Percentiles rank a stretch among this genome's conserved stretches.
These are phyloP conservation scores for Ormia ochracea DNA, from an alignment of 2,888 invertebrate species.

Conservation along the genomic window DNA sequence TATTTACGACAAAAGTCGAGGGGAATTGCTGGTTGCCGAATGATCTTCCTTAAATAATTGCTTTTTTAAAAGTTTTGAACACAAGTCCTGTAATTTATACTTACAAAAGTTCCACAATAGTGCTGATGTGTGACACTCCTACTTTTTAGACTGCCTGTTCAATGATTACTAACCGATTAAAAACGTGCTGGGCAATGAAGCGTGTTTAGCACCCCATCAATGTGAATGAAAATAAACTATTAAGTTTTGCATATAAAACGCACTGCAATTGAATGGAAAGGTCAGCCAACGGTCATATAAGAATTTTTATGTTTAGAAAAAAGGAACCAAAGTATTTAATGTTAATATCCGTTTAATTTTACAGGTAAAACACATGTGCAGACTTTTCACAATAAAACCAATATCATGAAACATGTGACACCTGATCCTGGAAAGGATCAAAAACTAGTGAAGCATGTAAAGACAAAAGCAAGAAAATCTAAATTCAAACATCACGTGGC, in stretches of 20 bases:
- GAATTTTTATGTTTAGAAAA: slow-evolving; percentile 13
- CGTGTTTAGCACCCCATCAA: slow-evolving; percentile 56
- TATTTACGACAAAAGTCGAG: no score
- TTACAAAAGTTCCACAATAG: slow-evolving; percentile 1
- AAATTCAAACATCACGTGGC: slow-evolving; percentile 61
- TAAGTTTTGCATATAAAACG: neutral
- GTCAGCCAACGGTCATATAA: slow-evolving; percentile 41
- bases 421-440: slow-evolving; percentile 68
- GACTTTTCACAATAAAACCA: slow-evolving; percentile 14
- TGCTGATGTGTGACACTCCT: slow-evolving; percentile 20
- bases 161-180: slow-evolving; percentile 21
- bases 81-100: neutral
- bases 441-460: slow-evolving; percentile 36
- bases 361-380: slow-evolving; percentile 26
- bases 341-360: slow-evolving; percentile 60
- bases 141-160: neutral
- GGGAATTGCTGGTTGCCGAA: no score
- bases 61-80: neutral
- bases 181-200: slow-evolving; percentile 45
- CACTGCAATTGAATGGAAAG: slow-evolving; percentile 53
- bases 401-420: slow-evolving; percentile 65
- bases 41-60: neutral
- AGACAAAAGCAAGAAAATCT: neutral
- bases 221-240: slow-evolving; percentile 4
- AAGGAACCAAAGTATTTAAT: slow-evolving; percentile 21